Conservation (phyloP, 2,797 vertebrate genomes). For the Philypnodon macrostomus region DNA sequence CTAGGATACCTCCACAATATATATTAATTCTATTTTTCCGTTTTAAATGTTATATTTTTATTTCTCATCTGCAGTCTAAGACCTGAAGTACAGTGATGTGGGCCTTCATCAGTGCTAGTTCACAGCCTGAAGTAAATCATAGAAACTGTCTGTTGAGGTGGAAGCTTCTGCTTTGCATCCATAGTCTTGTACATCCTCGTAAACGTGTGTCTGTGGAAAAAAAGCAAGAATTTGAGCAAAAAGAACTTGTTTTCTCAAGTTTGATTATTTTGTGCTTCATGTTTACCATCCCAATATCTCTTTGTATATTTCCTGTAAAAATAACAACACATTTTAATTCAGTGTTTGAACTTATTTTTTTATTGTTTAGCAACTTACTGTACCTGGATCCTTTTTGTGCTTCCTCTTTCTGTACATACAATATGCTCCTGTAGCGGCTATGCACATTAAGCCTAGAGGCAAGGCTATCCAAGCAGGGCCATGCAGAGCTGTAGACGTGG, state of each 20-base stretch:
- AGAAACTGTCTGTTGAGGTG: conserved; percentile 30
- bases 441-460: conserved; percentile 32
- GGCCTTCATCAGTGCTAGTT: conserved; percentile 39
- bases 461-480: conserved; percentile 31
- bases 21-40: not conserved
- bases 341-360: not conserved
- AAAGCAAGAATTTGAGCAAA: not conserved
- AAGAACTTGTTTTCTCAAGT: not conserved
- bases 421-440: conserved; percentile 20
- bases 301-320: conserved; percentile 32
- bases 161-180: conserved; percentile 5
- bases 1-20: no score
- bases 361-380: not conserved
- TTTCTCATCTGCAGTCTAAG: conserved; percentile 45
- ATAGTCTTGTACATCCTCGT: conserved; percentile 35
- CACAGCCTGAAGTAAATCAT: conserved; percentile 57
- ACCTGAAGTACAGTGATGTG: no score
- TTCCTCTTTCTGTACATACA: conserved; percentile 44
- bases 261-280: not conserved
- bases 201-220: conserved; percentile 44
- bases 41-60: no score
- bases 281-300: conserved; percentile 48
- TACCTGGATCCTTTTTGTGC: conserved; percentile 33
- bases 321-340: not conserved
- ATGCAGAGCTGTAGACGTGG: conserved; percentile 25